These are phyloP conservation scores for Oedothorax gibbosus DNA, from an alignment of 1,140 invertebrate genomes.

Conservation along the genomic window DNA sequence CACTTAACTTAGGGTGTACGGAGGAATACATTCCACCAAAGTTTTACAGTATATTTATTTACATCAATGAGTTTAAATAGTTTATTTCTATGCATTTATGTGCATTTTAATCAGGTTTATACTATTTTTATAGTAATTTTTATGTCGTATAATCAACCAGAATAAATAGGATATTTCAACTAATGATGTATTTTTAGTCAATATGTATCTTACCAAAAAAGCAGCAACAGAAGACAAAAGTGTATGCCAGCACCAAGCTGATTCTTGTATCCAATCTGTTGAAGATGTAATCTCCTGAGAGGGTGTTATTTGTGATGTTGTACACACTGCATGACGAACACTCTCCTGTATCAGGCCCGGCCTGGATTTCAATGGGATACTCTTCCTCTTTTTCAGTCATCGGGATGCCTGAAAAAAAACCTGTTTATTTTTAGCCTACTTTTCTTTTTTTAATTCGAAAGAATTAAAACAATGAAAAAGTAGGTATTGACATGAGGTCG, in stretches of 20 bases:
- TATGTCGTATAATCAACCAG: too few relatives aligned
- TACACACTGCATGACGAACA: background rate
- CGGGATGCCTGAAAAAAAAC: conserved; percentile 2
- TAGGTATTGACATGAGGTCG: background rate
- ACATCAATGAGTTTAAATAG: too few relatives aligned
- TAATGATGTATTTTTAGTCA: too few relatives aligned
- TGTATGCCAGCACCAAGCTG: conserved; percentile 56
- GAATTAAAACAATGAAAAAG: background rate
- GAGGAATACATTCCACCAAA: too few relatives aligned
- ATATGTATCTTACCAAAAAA: conserved; percentile 56
- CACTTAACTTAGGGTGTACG: too few relatives aligned
- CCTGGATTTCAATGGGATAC: conserved; percentile 10
- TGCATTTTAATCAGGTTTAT: too few relatives aligned
- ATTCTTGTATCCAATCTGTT: conserved; percentile 42
- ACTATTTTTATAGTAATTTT: too few relatives aligned
- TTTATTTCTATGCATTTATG: too few relatives aligned
- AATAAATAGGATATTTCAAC: too few relatives aligned
- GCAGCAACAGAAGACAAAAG: conserved; percentile 62
- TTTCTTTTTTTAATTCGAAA: background rate
- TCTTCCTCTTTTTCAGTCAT: conserved; percentile 33
- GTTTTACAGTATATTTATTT: too few relatives aligned
- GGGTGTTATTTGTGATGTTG: conserved; percentile 64
- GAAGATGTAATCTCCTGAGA: conserved; percentile 65
- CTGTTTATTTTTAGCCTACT: background rate
- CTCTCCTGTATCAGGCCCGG: background rate